phyloP scores from a whole-genome alignment of 1,140 invertebrate genomes.

The Sycobia sp. region DNA sequence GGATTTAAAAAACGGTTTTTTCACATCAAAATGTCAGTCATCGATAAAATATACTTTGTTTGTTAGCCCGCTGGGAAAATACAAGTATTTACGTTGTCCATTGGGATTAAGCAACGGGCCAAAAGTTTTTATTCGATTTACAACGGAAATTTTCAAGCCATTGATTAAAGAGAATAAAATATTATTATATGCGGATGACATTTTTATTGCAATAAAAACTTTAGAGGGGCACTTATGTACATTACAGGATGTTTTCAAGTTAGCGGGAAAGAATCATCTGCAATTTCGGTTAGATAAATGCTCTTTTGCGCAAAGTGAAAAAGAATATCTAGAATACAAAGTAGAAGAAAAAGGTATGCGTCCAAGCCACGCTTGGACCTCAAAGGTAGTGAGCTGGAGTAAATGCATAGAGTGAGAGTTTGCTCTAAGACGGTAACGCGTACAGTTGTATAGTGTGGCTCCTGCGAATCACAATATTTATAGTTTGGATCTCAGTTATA shows the following conservation, averaged over 20 bases:
- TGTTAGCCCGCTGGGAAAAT: slow-evolving; percentile 30
- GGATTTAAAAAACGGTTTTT: too few relatives aligned
- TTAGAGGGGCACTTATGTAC: slow-evolving; percentile 2
- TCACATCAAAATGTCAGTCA: slow-evolving; percentile 30
- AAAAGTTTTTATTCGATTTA: neutral
- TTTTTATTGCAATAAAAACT: slow-evolving; percentile 19
- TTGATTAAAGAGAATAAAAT: too few relatives aligned
- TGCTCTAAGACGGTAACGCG: too few relatives aligned
- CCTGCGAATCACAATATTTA: too few relatives aligned
- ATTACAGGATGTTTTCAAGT: slow-evolving; percentile 18
- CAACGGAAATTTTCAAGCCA: too few relatives aligned
- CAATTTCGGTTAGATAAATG: slow-evolving; percentile 19
- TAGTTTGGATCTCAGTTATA: too few relatives aligned
- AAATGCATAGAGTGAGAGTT: too few relatives aligned
- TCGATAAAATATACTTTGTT: slow-evolving; percentile 38
- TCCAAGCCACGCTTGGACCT: slow-evolving; percentile 12
- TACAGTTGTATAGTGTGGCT: too few relatives aligned
- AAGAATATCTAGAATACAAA: slow-evolving; percentile 10
- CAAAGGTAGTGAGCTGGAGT: too few relatives aligned
- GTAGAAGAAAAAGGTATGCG: slow-evolving; percentile 2
- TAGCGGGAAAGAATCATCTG: neutral
- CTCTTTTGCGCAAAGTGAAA: slow-evolving; percentile 3
- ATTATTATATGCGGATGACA: neutral
- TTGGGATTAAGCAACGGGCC: slow-evolving; percentile 39
- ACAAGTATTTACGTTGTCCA: slow-evolving; percentile 31